Evolutionary conservation across 2,888 invertebrate genomes (phyloP).

Genomic region (Erannis defoliaria): DNA sequence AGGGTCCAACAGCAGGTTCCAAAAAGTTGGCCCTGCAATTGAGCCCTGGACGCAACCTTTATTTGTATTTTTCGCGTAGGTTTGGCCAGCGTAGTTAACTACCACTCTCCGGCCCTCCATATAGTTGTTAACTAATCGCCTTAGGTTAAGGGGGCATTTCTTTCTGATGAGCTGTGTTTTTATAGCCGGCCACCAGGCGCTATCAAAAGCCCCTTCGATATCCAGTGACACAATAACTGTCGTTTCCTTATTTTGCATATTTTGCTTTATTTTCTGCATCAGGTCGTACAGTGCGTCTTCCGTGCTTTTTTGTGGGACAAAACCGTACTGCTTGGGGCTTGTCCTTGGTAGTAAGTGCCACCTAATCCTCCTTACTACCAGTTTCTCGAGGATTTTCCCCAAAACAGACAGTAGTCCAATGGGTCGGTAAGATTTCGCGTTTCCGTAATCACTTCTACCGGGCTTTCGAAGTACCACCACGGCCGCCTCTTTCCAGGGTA

Average conservation of each 20-base stretch:
- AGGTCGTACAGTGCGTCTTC: no score
- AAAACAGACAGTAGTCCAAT: conserved; percentile 27
- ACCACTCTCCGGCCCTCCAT: conserved; percentile 1
- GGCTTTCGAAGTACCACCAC: conserved; percentile 22
- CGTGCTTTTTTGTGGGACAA: conserved; percentile 8
- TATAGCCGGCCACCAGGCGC: no score
- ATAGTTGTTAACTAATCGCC: background rate
- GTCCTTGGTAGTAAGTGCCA: conserved; percentile 10
- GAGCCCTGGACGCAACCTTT: background rate
- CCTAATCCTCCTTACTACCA: conserved; percentile 6
- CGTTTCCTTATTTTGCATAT: background rate
- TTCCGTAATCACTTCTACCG: conserved; percentile 10
- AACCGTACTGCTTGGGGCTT: conserved; percentile 10
- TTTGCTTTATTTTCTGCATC: background rate
- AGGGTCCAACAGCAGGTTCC: no score
- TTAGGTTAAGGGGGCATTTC: conserved; percentile 4
- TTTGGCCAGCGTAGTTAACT: background rate
- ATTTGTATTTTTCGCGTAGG: background rate
- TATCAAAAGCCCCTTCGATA: no score
- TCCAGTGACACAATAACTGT: no score
- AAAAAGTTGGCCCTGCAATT: no score
- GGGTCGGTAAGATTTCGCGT: conserved; percentile 27
- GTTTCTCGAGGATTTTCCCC: conserved; percentile 24
- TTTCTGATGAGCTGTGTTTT: background rate
- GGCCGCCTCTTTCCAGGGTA: conserved; percentile 26